Conservation (phyloP, 2,888 invertebrate species). For the Theristus sp. region DNA sequence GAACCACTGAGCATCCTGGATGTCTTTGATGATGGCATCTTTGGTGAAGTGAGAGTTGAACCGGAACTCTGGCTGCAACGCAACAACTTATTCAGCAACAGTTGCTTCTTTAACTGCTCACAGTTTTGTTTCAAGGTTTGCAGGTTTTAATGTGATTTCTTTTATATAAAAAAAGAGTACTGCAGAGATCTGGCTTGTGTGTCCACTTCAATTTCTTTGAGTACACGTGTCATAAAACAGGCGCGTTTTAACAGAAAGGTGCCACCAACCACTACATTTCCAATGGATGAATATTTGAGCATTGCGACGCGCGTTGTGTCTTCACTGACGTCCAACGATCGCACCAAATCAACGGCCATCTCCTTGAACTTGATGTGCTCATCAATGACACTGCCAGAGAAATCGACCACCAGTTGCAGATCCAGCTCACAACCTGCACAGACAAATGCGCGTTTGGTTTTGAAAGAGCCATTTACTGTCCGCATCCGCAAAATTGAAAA, state of each 20-base stretch:
- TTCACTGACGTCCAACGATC: not conserved
- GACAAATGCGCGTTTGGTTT: not conserved
- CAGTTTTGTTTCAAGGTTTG: no score
- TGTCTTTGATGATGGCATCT: not conserved
- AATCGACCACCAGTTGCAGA: not conserved
- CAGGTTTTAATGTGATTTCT: no score
- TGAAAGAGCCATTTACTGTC: no score
- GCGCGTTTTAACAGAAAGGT: no score
- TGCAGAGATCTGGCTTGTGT: no score
- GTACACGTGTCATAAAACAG: no score
- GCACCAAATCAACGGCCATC: not conserved
- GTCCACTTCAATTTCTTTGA: no score
- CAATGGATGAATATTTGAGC: not conserved
- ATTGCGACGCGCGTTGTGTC: not conserved
- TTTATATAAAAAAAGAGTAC: no score
- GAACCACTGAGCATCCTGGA: not conserved
- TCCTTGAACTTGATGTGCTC: not conserved
- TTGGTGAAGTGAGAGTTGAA: not conserved
- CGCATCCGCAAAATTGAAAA: no score
- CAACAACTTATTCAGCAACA: no score
- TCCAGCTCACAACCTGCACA: not conserved
- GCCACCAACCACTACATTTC: not conserved
- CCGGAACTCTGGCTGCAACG: not conserved
- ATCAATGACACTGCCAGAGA: not conserved
- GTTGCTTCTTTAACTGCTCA: no score